Conservation (phyloP, 2,888 invertebrate genomes). For the Coelinius sp. region DNA sequence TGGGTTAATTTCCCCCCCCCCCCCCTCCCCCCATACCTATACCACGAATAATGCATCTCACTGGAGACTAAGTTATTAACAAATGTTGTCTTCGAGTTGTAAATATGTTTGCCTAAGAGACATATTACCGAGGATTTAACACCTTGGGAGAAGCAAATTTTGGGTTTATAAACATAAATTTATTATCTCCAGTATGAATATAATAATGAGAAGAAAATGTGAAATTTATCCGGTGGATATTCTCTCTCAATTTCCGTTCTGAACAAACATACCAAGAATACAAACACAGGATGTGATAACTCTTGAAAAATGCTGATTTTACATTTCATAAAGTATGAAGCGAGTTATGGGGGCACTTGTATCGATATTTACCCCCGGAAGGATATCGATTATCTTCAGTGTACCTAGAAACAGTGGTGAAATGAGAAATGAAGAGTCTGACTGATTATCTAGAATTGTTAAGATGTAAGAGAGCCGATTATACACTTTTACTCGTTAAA, state of each 20-base stretch:
- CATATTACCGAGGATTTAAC: not conserved
- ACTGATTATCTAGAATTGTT: no score
- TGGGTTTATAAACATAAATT: not conserved
- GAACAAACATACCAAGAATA: not conserved
- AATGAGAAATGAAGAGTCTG: no score
- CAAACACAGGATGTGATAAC: not conserved
- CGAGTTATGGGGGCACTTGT: not conserved
- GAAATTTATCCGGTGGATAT: not conserved
- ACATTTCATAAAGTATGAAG: not conserved
- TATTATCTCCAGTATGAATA: not conserved
- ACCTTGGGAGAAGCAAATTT: not conserved
- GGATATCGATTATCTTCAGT: no score
- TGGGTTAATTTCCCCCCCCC: slow-evolving; percentile 13
- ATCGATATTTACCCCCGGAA: slow-evolving; percentile 1
- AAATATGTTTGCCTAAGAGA: not conserved
- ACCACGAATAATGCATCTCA: slow-evolving; percentile 9
- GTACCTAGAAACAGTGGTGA: no score
- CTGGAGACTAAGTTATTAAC: slow-evolving; percentile 9
- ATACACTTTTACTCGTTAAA: slow-evolving; percentile 9
- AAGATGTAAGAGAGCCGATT: not conserved
- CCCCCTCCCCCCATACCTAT: not conserved
- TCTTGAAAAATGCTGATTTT: not conserved
- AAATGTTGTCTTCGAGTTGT: slow-evolving; percentile 13
- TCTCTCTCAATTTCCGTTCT: not conserved
- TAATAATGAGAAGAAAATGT: not conserved